Conservation (phyloP, 2,888 invertebrate genomes). For the Linyphia triangularis region DNA sequence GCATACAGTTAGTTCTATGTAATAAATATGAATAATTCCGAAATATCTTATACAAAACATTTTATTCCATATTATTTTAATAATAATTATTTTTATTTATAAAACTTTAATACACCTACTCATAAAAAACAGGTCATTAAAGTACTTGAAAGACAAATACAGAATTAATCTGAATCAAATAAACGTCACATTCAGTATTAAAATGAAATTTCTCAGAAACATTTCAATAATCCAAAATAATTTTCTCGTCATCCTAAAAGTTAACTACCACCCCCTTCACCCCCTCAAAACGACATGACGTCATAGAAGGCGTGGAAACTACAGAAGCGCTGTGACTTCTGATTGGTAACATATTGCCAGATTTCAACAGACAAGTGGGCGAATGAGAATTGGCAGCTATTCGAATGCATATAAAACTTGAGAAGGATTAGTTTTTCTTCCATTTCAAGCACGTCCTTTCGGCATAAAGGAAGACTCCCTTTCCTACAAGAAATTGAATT, state of each 20-base stretch:
- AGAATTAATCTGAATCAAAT: too few species aligned
- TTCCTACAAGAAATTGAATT: not conserved
- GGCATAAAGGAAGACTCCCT: not conserved
- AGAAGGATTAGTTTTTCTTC: slow-evolving; percentile 25
- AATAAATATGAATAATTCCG: too few species aligned
- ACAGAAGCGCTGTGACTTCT: slow-evolving; percentile 25
- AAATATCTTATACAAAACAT: too few species aligned
- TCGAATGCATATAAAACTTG: slow-evolving; percentile 55
- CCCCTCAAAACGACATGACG: slow-evolving; percentile 11
- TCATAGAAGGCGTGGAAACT: slow-evolving; percentile 34
- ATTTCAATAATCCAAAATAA: not conserved
- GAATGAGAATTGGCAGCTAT: slow-evolving; percentile 29
- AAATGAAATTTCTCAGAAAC: not conserved
- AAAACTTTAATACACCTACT: too few species aligned
- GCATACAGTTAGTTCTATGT: too few species aligned
- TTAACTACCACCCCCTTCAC: not conserved
- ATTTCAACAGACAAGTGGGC: slow-evolving; percentile 53
- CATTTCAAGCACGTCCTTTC: slow-evolving; percentile 31
- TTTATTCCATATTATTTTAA: too few species aligned
- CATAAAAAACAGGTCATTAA: too few species aligned
- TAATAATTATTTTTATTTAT: too few species aligned
- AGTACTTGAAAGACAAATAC: too few species aligned
- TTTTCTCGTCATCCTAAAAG: not conserved
- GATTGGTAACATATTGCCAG: slow-evolving; percentile 26
- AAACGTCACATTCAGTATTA: not conserved